Evolutionary conservation across 2,797 vertebrate species (phyloP).

Genomic region (Brachymystax lenok): DNA sequence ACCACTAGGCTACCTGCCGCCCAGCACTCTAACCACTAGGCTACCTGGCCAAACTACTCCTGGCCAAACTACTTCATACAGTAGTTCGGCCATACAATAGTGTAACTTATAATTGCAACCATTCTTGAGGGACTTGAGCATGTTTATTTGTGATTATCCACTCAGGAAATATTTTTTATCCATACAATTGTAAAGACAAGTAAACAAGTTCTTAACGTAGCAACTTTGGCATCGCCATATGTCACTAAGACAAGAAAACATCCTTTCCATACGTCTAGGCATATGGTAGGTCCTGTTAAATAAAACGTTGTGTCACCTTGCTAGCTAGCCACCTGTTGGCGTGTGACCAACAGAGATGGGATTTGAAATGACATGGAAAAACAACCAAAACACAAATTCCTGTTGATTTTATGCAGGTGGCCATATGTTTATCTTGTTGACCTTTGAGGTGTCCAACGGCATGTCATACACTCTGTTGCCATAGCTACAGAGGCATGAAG

Average conservation of each 20-base stretch:
- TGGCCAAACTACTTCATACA: background rate
- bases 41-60: too few species aligned
- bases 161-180: constrained; percentile 43
- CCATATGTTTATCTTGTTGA: constrained; percentile 76
- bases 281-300: constrained; percentile 66
- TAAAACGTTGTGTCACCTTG: constrained; percentile 74
- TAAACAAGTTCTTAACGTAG: constrained; percentile 50
- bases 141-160: background rate
- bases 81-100: background rate
- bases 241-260: constrained; percentile 67
- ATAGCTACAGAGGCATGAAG: constrained; percentile 66
- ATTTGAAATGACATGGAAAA: constrained; percentile 42
- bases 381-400: constrained; percentile 50
- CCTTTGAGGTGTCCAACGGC: constrained; percentile 59
- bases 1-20: too few species aligned
- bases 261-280: constrained; percentile 52
- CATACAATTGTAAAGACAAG: constrained; percentile 47
- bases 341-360: constrained; percentile 40
- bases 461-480: constrained; percentile 63
- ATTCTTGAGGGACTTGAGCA: background rate
- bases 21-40: too few species aligned
- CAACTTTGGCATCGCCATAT: constrained; percentile 55
- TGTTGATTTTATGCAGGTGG: constrained; percentile 53
- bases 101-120: background rate
- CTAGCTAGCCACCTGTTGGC: constrained; percentile 67